Evolutionary conservation across 2,113 vertebrate species (phyloP), one percentile per base, ranked within the genome.

Genomic region (Tinamus guttatus): DNA sequence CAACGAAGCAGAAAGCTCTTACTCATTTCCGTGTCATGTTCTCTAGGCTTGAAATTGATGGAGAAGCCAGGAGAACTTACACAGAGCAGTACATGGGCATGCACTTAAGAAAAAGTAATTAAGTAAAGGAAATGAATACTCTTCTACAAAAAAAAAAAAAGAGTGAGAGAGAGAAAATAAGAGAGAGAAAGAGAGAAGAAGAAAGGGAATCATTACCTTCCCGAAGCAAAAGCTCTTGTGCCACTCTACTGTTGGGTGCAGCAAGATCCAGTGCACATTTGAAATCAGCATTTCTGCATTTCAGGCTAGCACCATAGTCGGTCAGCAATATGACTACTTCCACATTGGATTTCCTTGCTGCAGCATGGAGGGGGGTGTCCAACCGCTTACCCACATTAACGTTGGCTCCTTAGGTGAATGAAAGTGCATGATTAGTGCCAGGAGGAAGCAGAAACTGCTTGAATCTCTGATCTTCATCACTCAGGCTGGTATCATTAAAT

Each of bases 351-450:
- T 94, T 97, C 82, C 96, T 96, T 0, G 97, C 98, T 11, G 99
- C 99, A 0, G 98, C 98, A 0, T 99, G 99, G 41, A 99, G 95
- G 0, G 99, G 99, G 5, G 98, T 98, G 81, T 99, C 99, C 63
- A 94, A 82, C 30, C 92, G 91, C 51, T 98, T 98, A 13, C 99
- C 99, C 5, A 47, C 12, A 18, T 97, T 96, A 18, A 99, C 98
- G 16, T 94, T 98, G 86, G 99, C 99, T 90, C 99, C 99, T 99
- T 84, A 70, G 85, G 87, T 27, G 87, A 96, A 74, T 34, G 95
- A n/a, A 85, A 76, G 60, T 3, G 4, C 13, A 2, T 3, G 8
- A 77, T 93, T 60, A 93, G 54, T 40, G 1, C 71, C 18, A 30
- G 34, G 19, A 60, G 32, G 52, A 70, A 89, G 38, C 56, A 63